Evolutionary conservation across 1,140 invertebrate species (phyloP).

Genomic region (Papilio machaon): DNA sequence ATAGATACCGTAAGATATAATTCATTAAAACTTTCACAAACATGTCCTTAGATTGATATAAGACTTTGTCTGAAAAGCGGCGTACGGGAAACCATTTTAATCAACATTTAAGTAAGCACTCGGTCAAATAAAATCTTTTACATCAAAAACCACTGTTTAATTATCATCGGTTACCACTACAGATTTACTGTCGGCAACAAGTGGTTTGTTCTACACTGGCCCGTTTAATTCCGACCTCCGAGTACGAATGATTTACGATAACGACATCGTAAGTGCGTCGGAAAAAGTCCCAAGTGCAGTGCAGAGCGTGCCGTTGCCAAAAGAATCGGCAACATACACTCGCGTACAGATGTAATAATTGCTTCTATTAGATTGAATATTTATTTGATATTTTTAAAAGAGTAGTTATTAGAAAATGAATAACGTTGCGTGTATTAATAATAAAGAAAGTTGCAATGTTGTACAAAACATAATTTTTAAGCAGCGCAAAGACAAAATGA

Average conservation of each 20-base stretch:
- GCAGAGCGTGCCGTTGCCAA: slow-evolving; percentile 66
- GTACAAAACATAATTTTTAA: too few relatives aligned
- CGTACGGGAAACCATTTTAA: background rate
- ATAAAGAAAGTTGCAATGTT: too few relatives aligned
- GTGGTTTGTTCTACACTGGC: slow-evolving; percentile 44
- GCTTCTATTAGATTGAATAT: background rate
- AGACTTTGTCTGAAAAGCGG: background rate
- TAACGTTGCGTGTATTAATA: too few relatives aligned
- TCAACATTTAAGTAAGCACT: background rate
- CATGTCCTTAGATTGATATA: too few relatives aligned
- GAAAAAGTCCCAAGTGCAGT: slow-evolving; percentile 66
- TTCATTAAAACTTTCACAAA: too few relatives aligned
- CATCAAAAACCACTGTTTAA: slow-evolving; percentile 26
- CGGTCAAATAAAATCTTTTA: slow-evolving; percentile 38
- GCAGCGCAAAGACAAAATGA: too few relatives aligned
- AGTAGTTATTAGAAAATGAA: too few relatives aligned
- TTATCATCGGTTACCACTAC: slow-evolving; percentile 29
- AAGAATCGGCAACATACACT: slow-evolving; percentile 69
- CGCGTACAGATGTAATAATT: slow-evolving; percentile 42
- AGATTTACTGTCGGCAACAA: slow-evolving; percentile 48
- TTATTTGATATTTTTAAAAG: background rate
- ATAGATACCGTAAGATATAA: too few relatives aligned
- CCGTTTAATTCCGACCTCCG: slow-evolving; percentile 33
- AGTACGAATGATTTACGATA: slow-evolving; percentile 72
- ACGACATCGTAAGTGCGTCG: slow-evolving; percentile 63